Conservation (phyloP, 2,113 vertebrate species). For the Sminthopsis crassicaudata region DNA sequence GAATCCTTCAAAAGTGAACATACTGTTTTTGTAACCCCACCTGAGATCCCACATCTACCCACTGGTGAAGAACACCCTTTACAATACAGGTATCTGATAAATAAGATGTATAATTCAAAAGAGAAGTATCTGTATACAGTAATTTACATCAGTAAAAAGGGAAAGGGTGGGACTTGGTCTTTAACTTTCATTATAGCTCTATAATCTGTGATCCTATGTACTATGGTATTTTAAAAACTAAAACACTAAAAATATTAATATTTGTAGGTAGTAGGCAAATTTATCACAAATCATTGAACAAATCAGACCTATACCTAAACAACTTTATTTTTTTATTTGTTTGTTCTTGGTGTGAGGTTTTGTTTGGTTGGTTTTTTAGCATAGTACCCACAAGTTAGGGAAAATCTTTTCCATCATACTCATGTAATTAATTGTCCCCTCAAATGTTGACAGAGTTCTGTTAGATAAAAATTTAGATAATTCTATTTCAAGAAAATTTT, state of each 20-base stretch:
- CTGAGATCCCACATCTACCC: slow-evolving; percentile 94
- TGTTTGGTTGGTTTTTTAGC: slow-evolving; percentile 1
- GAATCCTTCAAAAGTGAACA: slow-evolving; percentile 97
- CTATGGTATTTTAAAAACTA: slow-evolving; percentile 74
- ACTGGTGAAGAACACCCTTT: slow-evolving; percentile 94
- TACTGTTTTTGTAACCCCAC: slow-evolving; percentile 97
- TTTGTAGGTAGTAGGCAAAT: slow-evolving; percentile 74
- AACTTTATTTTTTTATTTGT: background rate
- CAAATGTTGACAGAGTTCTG: slow-evolving; percentile 41
- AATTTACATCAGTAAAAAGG: background rate
- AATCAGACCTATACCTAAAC: background rate
- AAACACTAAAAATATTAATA: slow-evolving; percentile 69
- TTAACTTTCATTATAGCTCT: background rate
- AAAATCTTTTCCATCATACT: slow-evolving; percentile 29
- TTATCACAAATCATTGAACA: slow-evolving; percentile 69
- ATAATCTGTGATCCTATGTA: slow-evolving; percentile 67
- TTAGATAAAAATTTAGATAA: slow-evolving; percentile 32
- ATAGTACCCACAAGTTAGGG: slow-evolving; percentile 30
- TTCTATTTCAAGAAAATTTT: slow-evolving; percentile 42
- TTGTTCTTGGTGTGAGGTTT: too few species aligned
- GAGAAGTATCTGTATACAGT: slow-evolving; percentile 33
- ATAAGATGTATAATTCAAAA: slow-evolving; percentile 54
- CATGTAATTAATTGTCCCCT: slow-evolving; percentile 6
- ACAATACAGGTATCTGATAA: slow-evolving; percentile 91
- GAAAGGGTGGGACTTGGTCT: background rate